Base-by-base conservation (phyloP, 2,113 vertebrate species). In the Clarias magur region DNA sequence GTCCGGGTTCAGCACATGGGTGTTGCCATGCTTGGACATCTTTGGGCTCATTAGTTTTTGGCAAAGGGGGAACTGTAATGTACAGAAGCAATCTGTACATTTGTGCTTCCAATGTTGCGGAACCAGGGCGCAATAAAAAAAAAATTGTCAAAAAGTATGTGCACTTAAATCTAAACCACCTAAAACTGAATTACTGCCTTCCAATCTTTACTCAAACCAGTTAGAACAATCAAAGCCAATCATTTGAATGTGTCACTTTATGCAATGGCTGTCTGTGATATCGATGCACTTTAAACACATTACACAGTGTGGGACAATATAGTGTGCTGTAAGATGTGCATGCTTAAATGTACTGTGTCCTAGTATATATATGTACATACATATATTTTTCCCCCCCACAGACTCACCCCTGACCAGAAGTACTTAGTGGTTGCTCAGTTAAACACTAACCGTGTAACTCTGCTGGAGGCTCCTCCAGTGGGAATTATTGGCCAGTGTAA, bases 371-470 rank as follows among this genome's bases (percentile, higher is more conserved):
- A 34, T 2, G 2, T 34, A 34, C 30, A 34, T 34, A 0, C 17
- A 34, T 34, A 34, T 34, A 1, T 62, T 56, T 84, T 70, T 65
- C 63, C 16, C 34, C 42, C 25, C 65, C 30, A 25, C 88, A 98
- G 98, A 42, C 94, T 99, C n/a, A 97, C 96, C 60, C 93, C 96
- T 0, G 92, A 97, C 86, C 96, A 94, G 91, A 96, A 96, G 89
- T 96, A 96, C 85, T 85, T 97, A 90, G 93, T 99, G 1, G 95
- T 97, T 12, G 96, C 95, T 21, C 97, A 99, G 93, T 92, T 99
- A 90, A 97, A 97, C 72, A 95, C 95, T 80, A 96, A 95, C 91
- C 95, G 95, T 73, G 92, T 99, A n/a, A 91, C 94, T 0, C 83
- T 99, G 38, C 81, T 97, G 88, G 94, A 92, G 0, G 97, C 96